phyloP scores from a whole-genome alignment of 2,888 invertebrate species.

The Microctonus hyperodae region DNA sequence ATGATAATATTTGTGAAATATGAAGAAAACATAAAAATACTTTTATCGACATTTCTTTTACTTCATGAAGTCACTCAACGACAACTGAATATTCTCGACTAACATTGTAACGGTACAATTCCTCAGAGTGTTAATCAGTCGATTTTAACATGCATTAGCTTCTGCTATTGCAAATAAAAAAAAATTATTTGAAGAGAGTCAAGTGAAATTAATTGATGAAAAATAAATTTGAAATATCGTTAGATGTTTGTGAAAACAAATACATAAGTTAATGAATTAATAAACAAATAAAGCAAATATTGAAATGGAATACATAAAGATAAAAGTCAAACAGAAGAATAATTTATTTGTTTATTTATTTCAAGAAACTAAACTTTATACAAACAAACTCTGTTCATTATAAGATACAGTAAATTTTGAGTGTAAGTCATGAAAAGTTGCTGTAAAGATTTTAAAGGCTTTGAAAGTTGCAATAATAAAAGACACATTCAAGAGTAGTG shows the following conservation, averaged over 20 bases:
- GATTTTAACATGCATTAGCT: conserved; percentile 25
- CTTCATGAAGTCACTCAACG: background rate
- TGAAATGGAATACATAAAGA: too few species aligned
- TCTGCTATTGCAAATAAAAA: background rate
- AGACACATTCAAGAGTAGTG: background rate
- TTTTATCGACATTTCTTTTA: background rate
- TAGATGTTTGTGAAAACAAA: too few species aligned
- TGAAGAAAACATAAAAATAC: conserved; percentile 1
- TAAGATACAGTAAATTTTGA: too few species aligned
- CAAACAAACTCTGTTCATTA: too few species aligned
- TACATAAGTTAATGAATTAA: too few species aligned
- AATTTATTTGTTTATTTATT: too few species aligned
- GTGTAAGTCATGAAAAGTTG: background rate
- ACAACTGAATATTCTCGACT: background rate
- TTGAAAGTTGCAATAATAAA: background rate
- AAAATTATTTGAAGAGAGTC: too few species aligned
- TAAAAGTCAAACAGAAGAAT: too few species aligned
- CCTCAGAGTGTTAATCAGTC: conserved; percentile 13
- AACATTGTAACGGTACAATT: conserved; percentile 15
- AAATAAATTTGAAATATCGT: too few species aligned
- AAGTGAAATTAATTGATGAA: too few species aligned
- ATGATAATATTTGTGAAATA: background rate
- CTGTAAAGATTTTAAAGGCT: background rate
- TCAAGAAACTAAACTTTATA: too few species aligned
- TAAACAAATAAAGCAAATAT: too few species aligned